Evolutionary conservation across 2,888 invertebrate genomes (phyloP), one percentile per base, ranked within the genome.

Genomic region (Apocheima hispidaria): DNA sequence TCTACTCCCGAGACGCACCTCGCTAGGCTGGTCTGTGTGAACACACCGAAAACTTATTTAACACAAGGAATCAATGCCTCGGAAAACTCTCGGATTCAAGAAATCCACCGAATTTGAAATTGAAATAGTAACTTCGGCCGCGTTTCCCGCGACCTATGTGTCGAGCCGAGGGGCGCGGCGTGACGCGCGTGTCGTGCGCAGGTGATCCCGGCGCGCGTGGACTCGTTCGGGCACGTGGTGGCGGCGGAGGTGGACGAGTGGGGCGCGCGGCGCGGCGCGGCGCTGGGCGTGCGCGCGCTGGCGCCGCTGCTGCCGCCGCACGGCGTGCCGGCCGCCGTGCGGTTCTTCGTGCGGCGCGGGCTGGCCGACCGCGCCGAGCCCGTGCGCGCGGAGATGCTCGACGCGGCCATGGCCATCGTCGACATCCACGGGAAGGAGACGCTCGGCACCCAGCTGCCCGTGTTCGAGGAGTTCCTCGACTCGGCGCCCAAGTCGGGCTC

Each of bases 391-490:
- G 96, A 97, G 84, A 99, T 99, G 99, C 93, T 99, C 59, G 96
- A 96, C 67, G 98, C 99, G 12, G 99, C 99, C n/a, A 94, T 98
- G 70, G 96, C 96, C 49, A 95, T 97, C 63, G 97, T 99, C 2
- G 97, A 98, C 81, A 92, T 96, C 55, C 99, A 99, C 87, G 99
- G 99, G 28, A 98, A 98, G 93, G 96, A 28, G 7, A 51, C 51
- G 28, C 40, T 51, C 6, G 3, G 28, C 40, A 51, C 10, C 12
- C 51, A 51, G 20, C 40, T 51, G 14, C 51, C 51, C 1, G 51
- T 51, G 6, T 51, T 51, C 51, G 51, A 51, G 20, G 95, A 97
- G 66, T 98, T 98, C 85, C 94, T 99, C 87, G 97, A 98, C 83
- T 96, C 96, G 80, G 98, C 99, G 1, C 98, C 99, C 0, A 97